Percentiles rank a stretch among this genome's conserved stretches.
Conservation (phyloP, 2,797 vertebrate genomes). For the Sebastes taczanowskii region DNA sequence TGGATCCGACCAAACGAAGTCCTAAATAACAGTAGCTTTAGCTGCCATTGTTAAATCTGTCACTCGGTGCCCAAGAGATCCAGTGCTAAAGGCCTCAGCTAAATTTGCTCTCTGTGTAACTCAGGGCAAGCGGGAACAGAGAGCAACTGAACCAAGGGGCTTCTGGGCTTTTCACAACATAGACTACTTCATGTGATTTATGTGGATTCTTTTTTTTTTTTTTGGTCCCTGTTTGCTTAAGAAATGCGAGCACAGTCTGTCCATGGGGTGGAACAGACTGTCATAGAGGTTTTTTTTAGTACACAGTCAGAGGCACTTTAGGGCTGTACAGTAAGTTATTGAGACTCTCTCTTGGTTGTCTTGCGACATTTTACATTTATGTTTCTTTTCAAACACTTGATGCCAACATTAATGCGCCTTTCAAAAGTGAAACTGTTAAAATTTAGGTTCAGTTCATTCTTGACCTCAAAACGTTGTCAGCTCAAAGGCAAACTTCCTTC, state of each 20-base stretch:
- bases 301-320: background rate
- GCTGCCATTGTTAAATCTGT: constrained; percentile 70
- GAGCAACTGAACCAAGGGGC: constrained; percentile 29
- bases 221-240: constrained; percentile 33
- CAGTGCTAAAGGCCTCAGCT: constrained; percentile 32
- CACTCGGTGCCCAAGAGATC: constrained; percentile 67
- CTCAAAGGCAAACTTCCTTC: background rate
- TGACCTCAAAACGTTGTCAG: background rate
- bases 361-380: background rate
- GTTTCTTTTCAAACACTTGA: background rate
- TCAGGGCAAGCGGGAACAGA: constrained; percentile 34
- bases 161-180: constrained; percentile 54
- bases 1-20: constrained; percentile 56
- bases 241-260: constrained; percentile 39
- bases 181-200: constrained; percentile 64
- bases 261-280: constrained; percentile 46
- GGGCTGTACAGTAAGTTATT: background rate
- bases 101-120: constrained; percentile 51
- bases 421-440: background rate
- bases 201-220: constrained; percentile 51
- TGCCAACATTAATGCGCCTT: background rate
- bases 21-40: constrained; percentile 64
- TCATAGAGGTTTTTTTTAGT: constrained; percentile 6
- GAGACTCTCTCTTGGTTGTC: background rate
- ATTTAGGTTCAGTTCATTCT: background rate